phyloP scores from a whole-genome alignment of 2,113 vertebrate genomes.

The Enhydra lutris region DNA sequence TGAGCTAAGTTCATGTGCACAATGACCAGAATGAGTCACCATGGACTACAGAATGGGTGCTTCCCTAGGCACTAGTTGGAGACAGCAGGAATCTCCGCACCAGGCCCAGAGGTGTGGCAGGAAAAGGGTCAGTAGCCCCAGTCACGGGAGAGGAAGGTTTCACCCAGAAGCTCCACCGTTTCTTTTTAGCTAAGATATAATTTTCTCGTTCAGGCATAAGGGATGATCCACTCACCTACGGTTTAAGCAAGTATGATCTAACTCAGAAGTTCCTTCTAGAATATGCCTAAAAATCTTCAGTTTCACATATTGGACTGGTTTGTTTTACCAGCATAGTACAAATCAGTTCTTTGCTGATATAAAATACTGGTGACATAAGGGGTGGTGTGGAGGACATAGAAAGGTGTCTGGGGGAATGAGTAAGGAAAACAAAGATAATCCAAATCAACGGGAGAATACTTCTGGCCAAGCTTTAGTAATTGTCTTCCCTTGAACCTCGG shows the following conservation, averaged over 20 bases:
- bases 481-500: background rate
- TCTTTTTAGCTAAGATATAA: background rate
- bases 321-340: background rate
- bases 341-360: background rate
- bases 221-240: background rate
- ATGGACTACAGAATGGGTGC: background rate
- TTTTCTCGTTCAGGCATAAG: background rate
- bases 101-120: background rate
- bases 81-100: background rate
- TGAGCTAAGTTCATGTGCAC: background rate
- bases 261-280: background rate
- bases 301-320: background rate
- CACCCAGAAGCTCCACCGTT: background rate
- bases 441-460: background rate
- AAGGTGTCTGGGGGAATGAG: background rate
- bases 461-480: background rate
- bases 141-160: background rate
- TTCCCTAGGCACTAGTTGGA: background rate
- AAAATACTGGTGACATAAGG: background rate
- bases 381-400: background rate
- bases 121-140: background rate
- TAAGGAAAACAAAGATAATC: constrained; percentile 9
- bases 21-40: background rate
- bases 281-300: background rate
- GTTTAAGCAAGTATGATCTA: background rate